These are phyloP conservation scores for Valencia hispanica DNA, from an alignment of 2,797 vertebrate species.

Conservation along the genomic window DNA sequence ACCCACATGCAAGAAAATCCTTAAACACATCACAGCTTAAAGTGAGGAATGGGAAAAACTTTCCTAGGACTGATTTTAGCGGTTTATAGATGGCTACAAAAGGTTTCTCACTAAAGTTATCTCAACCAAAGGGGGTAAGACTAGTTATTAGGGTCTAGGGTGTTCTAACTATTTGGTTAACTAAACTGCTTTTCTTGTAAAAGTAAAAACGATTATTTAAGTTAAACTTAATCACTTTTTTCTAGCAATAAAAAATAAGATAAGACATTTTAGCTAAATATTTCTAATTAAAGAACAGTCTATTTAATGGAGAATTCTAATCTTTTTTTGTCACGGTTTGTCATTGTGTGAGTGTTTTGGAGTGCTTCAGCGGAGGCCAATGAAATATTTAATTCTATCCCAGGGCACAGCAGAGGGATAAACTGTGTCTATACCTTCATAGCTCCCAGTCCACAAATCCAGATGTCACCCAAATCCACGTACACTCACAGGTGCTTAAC, in stretches of 20 bases:
- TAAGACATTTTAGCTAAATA: neutral
- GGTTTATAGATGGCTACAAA: no score
- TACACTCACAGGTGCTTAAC: slow-evolving; percentile 1
- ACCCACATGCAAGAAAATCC: no score
- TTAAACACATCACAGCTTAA: no score
- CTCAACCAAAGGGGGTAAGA: no score
- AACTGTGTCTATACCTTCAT: slow-evolving; percentile 29
- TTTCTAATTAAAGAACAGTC: neutral
- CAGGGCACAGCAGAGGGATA: slow-evolving; percentile 35
- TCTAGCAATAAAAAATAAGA: neutral
- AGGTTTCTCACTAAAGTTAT: no score
- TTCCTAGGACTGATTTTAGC: no score
- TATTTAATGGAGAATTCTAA: slow-evolving; percentile 3
- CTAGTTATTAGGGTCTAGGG: no score
- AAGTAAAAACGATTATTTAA: no score
- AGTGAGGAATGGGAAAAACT: no score
- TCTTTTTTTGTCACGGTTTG: slow-evolving; percentile 5
- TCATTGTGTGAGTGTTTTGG: neutral
- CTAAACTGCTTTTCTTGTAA: no score
- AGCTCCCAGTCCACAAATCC: slow-evolving; percentile 41
- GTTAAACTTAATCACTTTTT: neutral
- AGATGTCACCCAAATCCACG: slow-evolving; percentile 33
- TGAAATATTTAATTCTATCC: slow-evolving; percentile 49
- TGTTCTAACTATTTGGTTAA: no score
- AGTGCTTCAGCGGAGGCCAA: slow-evolving; percentile 28